Conservation (phyloP, 2,888 invertebrate species). For the Hololepta plana region DNA sequence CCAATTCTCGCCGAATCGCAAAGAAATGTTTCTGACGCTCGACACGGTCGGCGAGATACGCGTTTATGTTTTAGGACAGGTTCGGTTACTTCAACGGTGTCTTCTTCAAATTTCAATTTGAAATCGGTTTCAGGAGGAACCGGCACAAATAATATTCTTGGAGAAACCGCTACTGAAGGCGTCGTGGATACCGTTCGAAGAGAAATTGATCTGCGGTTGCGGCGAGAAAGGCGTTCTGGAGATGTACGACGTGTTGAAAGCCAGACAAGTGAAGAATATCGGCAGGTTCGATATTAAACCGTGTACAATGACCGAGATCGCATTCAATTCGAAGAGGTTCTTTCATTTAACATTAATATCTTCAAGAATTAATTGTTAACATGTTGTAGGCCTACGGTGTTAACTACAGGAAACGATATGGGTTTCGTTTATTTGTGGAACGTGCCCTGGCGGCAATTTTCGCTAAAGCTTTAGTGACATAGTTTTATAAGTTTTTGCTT, state of each 20-base stretch:
- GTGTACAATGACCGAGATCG: too few species aligned
- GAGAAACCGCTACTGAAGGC: constrained; percentile 15
- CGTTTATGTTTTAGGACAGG: constrained; percentile 24
- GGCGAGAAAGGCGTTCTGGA: constrained; percentile 19
- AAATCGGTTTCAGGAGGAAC: constrained; percentile 20
- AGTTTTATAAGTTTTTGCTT: too few species aligned
- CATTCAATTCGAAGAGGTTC: too few species aligned
- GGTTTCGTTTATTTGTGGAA: too few species aligned
- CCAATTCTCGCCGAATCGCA: constrained; percentile 21
- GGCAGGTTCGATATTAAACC: too few species aligned
- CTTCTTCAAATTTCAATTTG: constrained; percentile 1
- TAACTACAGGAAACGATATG: too few species aligned
- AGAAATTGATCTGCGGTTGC: constrained; percentile 21
- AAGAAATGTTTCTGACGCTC: constrained; percentile 24
- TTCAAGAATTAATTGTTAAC: too few species aligned
- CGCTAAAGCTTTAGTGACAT: too few species aligned
- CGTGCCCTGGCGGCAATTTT: too few species aligned
- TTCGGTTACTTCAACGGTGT: constrained; percentile 8
- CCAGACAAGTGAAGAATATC: constrained; percentile 15
- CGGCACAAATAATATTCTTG: constrained; percentile 22
- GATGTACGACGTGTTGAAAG: constrained; percentile 20
- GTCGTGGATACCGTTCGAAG: constrained; percentile 21
- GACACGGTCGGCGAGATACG: constrained; percentile 24
- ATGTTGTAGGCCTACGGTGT: too few species aligned
- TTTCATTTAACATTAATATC: too few species aligned